Base-by-base conservation (phyloP, 2,888 invertebrate genomes). In the Electrophaes corylata region DNA sequence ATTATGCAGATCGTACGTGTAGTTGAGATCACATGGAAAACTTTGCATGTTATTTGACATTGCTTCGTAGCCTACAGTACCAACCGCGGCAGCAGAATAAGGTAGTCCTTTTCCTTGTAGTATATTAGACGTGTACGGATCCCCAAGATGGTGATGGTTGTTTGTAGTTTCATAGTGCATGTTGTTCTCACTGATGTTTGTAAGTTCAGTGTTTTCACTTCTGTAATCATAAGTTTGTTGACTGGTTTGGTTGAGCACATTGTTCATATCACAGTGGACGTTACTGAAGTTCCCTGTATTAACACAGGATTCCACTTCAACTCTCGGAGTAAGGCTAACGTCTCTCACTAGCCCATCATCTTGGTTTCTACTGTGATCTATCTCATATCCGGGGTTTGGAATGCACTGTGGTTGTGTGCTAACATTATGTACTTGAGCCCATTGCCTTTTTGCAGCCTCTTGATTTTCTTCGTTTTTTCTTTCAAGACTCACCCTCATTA, bases 401-500 rank as follows among this genome's bases (percentile, higher is more conserved):
- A 79, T 65, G 66, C 82, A 84, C 39, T 54, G 61, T 19, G 92
- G 69, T 59, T 90, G 73, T 61, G 72, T 71, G 53, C 66, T 83
- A 31, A 75, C 80, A 81, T 72, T 81, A 46, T 87, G 86, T 11
- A 75, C 72, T 67, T 84, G 91, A 69, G 76, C 85, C 93, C 93
- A 94, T 77, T 84, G 91, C 64, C 84, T 81, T 67, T 86, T 90
- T 33, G 79, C 81, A 19, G 85, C 86, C 77, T 88, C 91, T 66
- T 87, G 86, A 69, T 86, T 87, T 78, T 93, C 91, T 73, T 95
- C 95, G 69, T 95, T 95, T 83, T 96, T 96, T 88, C 96, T 97
- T 84, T 98, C 98, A 72, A 98, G 88, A 66, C 97, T 96, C 66
- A 98, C 84, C 62, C 98, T 94, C 98, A 98, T 98, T 50, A 99